Percentiles rank a stretch among this genome's conserved stretches.
Evolutionary conservation across 35 echinoderm and acorn worm species (phyloP).

Genomic region (Ptychodera flava): DNA sequence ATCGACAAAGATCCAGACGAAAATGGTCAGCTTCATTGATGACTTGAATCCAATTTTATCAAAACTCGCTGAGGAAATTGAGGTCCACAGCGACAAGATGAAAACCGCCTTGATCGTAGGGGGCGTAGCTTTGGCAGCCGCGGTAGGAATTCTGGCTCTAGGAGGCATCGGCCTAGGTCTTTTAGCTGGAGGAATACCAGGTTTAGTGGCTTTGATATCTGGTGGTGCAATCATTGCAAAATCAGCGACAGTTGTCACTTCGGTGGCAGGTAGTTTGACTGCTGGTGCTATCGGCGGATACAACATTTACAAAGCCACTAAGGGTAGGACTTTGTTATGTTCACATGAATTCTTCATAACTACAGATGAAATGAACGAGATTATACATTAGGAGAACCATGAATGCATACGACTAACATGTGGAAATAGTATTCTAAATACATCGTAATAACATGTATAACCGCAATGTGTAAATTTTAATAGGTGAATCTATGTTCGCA

Average conservation of each 20-base stretch:
- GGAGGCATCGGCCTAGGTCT: background rate
- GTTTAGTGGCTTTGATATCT: background rate
- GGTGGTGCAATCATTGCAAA: background rate
- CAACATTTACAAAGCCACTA: background rate
- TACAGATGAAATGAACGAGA: too few relatives aligned
- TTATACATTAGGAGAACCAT: too few relatives aligned
- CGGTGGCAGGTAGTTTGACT: background rate
- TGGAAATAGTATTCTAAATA: too few relatives aligned
- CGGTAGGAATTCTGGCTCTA: background rate
- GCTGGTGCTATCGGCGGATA: background rate
- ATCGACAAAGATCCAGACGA: background rate
- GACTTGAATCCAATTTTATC: background rate
- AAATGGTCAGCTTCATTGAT: background rate
- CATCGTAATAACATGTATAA: too few relatives aligned
- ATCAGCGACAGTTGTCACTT: background rate
- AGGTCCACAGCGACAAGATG: background rate
- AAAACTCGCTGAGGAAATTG: background rate
- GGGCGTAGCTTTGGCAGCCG: background rate
- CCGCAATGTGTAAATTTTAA: too few relatives aligned
- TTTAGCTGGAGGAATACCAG: background rate
- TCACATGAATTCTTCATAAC: too few relatives aligned
- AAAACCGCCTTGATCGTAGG: background rate
- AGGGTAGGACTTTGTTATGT: too few relatives aligned
- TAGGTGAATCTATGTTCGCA: too few relatives aligned
- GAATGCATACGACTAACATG: too few relatives aligned